phyloP scores from a whole-genome alignment of 64 coral and sea anemone species.

The Actinia tenebrosa region DNA sequence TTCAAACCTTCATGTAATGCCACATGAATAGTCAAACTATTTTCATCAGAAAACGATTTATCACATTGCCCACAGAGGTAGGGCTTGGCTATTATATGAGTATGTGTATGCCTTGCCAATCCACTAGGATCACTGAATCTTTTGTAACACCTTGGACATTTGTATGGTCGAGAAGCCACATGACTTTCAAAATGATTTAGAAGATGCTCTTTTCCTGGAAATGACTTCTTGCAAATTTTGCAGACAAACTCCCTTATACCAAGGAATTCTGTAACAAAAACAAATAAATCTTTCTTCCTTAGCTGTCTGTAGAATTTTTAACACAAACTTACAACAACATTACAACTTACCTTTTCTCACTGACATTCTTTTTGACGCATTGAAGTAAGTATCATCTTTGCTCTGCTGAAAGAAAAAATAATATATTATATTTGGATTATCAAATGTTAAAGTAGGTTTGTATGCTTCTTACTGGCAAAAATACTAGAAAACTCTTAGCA shows the following conservation, averaged over 20 bases:
- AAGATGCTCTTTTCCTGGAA: background rate
- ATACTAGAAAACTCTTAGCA: no score
- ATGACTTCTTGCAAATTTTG: slow-evolving; percentile 10
- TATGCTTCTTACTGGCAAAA: no score
- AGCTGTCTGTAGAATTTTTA: background rate
- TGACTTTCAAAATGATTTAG: background rate
- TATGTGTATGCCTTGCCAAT: background rate
- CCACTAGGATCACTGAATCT: background rate
- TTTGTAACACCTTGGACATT: background rate
- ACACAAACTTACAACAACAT: background rate
- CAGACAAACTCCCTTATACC: background rate
- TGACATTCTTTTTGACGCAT: background rate
- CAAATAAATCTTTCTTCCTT: background rate
- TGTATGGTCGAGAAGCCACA: background rate
- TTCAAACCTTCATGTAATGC: background rate
- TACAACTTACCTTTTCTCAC: background rate
- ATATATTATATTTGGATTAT: no score
- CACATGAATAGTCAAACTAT: background rate
- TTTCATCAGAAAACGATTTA: background rate
- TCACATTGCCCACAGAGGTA: slow-evolving; percentile 8
- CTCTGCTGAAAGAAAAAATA: background rate
- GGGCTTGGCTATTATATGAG: background rate
- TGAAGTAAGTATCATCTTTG: background rate
- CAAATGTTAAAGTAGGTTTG: no score
- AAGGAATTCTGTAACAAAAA: background rate